phyloP scores from a whole-genome alignment of 2,797 vertebrate genomes.

The Lophotriccus pileatus region DNA sequence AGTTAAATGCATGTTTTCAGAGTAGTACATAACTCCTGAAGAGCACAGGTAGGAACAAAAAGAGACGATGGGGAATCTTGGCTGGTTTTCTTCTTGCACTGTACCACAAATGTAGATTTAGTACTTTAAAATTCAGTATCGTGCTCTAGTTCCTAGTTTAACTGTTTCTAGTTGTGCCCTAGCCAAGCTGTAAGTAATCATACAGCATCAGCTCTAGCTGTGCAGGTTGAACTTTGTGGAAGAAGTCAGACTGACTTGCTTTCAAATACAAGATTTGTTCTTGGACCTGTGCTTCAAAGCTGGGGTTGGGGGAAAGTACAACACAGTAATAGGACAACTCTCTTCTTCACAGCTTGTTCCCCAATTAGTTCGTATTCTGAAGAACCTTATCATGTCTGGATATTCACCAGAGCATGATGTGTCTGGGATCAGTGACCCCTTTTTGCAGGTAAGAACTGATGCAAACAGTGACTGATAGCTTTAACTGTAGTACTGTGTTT shows the following conservation, averaged over 20 bases:
- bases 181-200: neutral
- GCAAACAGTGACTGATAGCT: neutral
- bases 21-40: neutral
- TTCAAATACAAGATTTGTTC: neutral
- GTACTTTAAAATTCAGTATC: neutral
- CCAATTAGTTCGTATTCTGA: slow-evolving; percentile 98
- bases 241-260: neutral
- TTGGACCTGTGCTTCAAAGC: neutral
- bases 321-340: slow-evolving; percentile 1
- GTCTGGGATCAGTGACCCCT: slow-evolving; percentile 98
- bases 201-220: neutral
- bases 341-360: slow-evolving; percentile 90
- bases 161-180: neutral
- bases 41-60: neutral
- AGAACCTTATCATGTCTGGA: slow-evolving; percentile 99
- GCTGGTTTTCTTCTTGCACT: neutral
- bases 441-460: slow-evolving; percentile 88
- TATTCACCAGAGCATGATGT: slow-evolving; percentile 99
- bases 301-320: neutral
- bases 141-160: neutral
- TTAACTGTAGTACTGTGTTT: neutral
- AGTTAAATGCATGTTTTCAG: neutral
- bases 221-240: neutral
- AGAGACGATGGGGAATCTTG: neutral
- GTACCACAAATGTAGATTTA: neutral